Conservation (phyloP, 2,797 vertebrate species). For the Crocidura indochinensis region DNA sequence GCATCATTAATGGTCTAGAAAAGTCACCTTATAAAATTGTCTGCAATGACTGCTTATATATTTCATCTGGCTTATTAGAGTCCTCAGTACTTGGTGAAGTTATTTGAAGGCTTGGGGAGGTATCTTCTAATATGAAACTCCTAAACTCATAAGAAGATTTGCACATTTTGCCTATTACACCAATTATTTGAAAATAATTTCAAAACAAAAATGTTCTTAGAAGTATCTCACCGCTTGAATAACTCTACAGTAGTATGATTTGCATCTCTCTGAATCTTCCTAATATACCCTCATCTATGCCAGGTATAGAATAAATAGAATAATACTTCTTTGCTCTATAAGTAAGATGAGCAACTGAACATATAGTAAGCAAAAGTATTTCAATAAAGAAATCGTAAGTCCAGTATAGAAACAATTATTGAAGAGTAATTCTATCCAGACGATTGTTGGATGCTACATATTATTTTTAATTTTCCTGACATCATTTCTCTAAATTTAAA, state of each 20-base stretch:
- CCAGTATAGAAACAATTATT: too few species aligned
- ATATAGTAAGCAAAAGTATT: too few species aligned
- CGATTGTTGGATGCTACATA: too few species aligned
- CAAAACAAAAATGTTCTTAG: not conserved
- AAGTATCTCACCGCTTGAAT: not conserved
- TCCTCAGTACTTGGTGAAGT: not conserved
- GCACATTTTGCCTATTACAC: not conserved
- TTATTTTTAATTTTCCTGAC: too few species aligned
- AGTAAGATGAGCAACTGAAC: too few species aligned
- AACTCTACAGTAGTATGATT: not conserved
- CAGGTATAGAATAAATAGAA: not conserved
- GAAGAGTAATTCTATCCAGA: too few species aligned
- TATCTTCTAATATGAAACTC: not conserved
- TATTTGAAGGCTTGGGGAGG: not conserved
- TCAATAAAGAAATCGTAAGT: too few species aligned
- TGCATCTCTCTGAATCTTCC: not conserved
- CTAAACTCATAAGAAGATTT: too few species aligned
- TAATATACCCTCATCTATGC: not conserved
- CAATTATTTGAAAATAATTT: conserved; percentile 9
- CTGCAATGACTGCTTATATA: not conserved
- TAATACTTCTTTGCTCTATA: not conserved
- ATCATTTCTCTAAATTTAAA: too few species aligned
- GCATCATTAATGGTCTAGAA: conserved; percentile 69
- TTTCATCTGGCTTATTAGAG: not conserved
- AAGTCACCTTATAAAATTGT: conserved; percentile 64